Base-by-base conservation (phyloP, 2,888 invertebrate species). In the Scaptodrosophila latifasciaeformis region DNA sequence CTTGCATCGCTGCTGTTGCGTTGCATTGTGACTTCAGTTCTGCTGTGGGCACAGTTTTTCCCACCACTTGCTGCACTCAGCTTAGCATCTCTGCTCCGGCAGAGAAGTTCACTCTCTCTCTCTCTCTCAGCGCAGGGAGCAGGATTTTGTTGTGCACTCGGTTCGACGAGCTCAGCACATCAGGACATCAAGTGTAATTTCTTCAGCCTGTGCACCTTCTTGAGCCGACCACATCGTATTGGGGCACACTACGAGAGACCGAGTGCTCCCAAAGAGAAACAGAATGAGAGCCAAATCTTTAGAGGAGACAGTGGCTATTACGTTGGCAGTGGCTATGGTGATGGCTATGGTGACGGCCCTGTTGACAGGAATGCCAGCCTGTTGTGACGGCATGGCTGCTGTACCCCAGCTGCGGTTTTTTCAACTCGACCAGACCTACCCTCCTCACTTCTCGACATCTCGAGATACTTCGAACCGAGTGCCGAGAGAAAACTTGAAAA, bases 101-200 rank as follows among this genome's bases (percentile, higher is more conserved):
- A 35, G 42, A n/a, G 31, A 13, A 17, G 34, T 37, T 2, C 52
- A 52, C 66, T 56, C 67, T 66, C 63, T 65, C 59, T 54, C 45
- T 53, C 44, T 15, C 17, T 21, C 18, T n/a, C 42, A 49, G 10
- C 37, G 34, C 18, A 59, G 24, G 35, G 46, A 51, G 56, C 31
- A 49, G 46, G 56, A 43, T 31, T 44, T 17, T 34, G 55, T 48
- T 40, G 46, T 39, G 34, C 49, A 39, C 27, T 57, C 55, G 61
- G 55, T 37, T 65, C 57, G 55, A 51, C 48, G 54, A 52, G 45
- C 30, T 52, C 35, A 30, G 37, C 49, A 57, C 52, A 42, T 52
- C 44, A 49, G 24, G 15, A 49, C 46, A 54, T 18, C n/a, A 63
- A 63, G 60, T 63, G 54, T 53, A 45, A 19, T 55, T 24, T 46